These are phyloP conservation scores for Melieria crassipennis DNA, from an alignment of 2,888 invertebrate species.

Conservation along the genomic window DNA sequence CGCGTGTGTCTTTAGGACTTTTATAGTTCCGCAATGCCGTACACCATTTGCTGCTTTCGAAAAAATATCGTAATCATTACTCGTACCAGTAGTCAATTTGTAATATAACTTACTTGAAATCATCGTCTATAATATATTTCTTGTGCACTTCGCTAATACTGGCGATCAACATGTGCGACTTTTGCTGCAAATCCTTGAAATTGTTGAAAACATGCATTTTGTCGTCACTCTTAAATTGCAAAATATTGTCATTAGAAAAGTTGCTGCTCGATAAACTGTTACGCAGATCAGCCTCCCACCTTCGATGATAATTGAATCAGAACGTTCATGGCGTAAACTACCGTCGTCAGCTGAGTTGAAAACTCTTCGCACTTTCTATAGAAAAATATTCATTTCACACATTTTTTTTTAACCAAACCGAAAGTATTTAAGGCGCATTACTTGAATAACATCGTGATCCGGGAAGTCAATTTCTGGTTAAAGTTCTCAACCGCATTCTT, in stretches of 20 bases:
- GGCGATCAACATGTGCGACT: constrained; percentile 70
- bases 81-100: background rate
- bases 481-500: constrained; percentile 78
- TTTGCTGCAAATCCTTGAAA: constrained; percentile 69
- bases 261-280: no score
- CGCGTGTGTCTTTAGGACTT: constrained; percentile 71
- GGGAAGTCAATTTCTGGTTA: constrained; percentile 73
- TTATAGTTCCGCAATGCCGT: constrained; percentile 71
- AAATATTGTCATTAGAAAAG: no score
- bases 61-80: background rate
- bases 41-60: constrained; percentile 71
- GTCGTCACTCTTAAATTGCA: constrained; percentile 42
- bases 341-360: constrained; percentile 58
- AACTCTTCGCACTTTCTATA: constrained; percentile 61
- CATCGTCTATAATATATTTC: constrained; percentile 70
- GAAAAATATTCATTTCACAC: background rate
- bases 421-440: constrained; percentile 53
- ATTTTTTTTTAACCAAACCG: background rate
- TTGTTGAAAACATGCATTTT: constrained; percentile 60
- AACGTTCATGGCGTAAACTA: constrained; percentile 60
- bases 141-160: constrained; percentile 75
- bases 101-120: constrained; percentile 59
- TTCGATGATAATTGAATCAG: constrained; percentile 55
- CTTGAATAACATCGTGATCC: constrained; percentile 69
- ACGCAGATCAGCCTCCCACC: constrained; percentile 44